A percentile compares a stretch with the other conserved stretches of the same genome.
phyloP scores from a whole-genome alignment of 2,113 vertebrate genomes.

The Campylorhamphus procurvoides region DNA sequence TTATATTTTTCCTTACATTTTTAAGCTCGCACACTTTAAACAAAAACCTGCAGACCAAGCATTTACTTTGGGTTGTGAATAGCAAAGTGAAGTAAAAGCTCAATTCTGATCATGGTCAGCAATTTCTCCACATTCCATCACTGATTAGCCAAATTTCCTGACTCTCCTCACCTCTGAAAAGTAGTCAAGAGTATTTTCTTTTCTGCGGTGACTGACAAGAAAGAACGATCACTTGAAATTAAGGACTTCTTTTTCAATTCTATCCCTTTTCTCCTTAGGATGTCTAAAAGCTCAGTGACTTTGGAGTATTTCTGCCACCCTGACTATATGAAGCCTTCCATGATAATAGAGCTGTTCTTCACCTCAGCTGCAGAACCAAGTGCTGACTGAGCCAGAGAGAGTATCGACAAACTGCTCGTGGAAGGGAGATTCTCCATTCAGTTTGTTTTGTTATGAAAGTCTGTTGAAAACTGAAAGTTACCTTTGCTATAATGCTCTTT shows the following conservation, averaged over 20 bases:
- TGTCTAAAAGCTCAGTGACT: background rate
- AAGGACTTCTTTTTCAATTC: background rate
- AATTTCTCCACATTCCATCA: background rate
- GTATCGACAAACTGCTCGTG: fast-evolving
- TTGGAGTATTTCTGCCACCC: background rate
- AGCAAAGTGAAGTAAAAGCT: background rate
- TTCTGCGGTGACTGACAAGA: background rate
- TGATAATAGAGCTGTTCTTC: background rate
- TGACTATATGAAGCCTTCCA: background rate
- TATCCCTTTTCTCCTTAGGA: background rate
- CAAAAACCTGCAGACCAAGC: background rate
- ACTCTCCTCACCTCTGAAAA: background rate
- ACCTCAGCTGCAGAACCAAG: background rate
- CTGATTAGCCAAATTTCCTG: background rate
- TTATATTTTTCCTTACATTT: background rate
- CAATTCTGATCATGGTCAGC: background rate
- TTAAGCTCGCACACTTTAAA: background rate
- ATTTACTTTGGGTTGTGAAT: background rate
- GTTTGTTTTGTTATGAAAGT: background rate
- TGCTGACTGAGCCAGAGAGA: background rate
- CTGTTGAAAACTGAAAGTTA: slow-evolving; percentile 6
- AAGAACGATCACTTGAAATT: background rate
- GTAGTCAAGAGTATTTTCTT: background rate
- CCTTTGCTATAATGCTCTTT: background rate
- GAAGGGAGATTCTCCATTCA: background rate